Evolutionary conservation across 2,113 vertebrate genomes (phyloP).

Genomic region (Symphodus melops): DNA sequence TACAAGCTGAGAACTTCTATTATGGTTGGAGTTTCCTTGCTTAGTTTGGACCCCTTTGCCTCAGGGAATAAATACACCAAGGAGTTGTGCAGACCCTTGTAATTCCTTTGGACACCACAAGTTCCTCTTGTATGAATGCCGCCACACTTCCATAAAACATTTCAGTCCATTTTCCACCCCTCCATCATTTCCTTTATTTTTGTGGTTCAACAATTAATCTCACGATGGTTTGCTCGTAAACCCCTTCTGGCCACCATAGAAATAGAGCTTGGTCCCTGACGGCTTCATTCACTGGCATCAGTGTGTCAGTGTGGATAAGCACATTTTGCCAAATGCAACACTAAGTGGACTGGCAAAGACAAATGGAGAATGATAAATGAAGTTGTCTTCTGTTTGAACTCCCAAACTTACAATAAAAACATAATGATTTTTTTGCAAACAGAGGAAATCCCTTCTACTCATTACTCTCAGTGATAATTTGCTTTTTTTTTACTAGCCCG

Average conservation of each 20-base stretch:
- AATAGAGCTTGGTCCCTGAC: conserved; percentile 41
- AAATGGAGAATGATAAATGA: conserved; percentile 40
- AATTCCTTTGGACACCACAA: conserved; percentile 45
- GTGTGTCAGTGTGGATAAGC: conserved; percentile 51
- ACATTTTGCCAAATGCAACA: conserved; percentile 68
- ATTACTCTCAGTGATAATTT: conserved; percentile 55
- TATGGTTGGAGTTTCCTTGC: conserved; percentile 10
- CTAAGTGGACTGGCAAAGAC: conserved; percentile 61
- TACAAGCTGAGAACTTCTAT: neutral
- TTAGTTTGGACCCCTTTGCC: conserved; percentile 41
- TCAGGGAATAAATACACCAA: conserved; percentile 13
- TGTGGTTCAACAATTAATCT: conserved; percentile 62
- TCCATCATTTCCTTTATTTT: conserved; percentile 63
- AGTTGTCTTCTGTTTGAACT: conserved; percentile 60
- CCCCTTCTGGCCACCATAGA: conserved; percentile 48
- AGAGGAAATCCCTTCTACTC: conserved; percentile 21
- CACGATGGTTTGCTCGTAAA: conserved; percentile 61
- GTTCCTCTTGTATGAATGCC: conserved; percentile 42
- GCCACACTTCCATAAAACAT: conserved; percentile 63
- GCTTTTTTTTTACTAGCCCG: conserved; percentile 28
- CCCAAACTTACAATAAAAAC: conserved; percentile 57
- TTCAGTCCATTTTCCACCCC: conserved; percentile 67
- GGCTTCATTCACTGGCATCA: conserved; percentile 66
- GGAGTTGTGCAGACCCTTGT: conserved; percentile 28
- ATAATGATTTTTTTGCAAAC: conserved; percentile 55